These are phyloP conservation scores for Odocoileus virginianus DNA, from an alignment of 2,113 vertebrate genomes.

Conservation along the genomic window DNA sequence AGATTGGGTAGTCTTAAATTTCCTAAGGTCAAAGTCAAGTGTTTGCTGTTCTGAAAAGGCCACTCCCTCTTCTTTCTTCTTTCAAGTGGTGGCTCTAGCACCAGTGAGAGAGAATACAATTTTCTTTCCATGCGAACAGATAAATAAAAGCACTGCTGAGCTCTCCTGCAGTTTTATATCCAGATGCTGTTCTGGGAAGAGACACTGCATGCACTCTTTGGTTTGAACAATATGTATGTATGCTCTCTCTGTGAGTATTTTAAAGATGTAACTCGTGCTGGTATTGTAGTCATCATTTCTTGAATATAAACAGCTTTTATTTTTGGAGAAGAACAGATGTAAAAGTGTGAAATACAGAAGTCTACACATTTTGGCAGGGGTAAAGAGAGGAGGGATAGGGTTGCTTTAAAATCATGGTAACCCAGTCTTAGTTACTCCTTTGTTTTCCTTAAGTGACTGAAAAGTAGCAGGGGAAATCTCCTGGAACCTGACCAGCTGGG, in stretches of 20 bases:
- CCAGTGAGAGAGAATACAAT: not conserved
- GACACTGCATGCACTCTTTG: not conserved
- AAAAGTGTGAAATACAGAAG: constrained; percentile 39
- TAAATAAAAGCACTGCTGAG: not conserved
- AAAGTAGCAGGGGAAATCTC: constrained; percentile 58
- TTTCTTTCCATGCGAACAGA: not conserved
- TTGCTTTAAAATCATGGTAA: constrained; percentile 17
- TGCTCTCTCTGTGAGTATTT: constrained; percentile 5
- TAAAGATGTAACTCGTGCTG: not conserved
- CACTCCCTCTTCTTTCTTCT: not conserved
- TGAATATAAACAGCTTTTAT: constrained; percentile 48
- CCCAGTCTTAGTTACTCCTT: constrained; percentile 6
- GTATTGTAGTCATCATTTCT: constrained; percentile 25
- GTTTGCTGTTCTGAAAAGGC: not conserved
- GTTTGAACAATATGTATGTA: not conserved
- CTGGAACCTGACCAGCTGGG: constrained; percentile 46
- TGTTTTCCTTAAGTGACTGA: constrained; percentile 58
- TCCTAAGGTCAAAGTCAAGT: not conserved
- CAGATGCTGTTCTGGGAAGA: not conserved
- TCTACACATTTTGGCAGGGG: not conserved
- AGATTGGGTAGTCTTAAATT: not conserved
- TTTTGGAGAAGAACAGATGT: constrained; percentile 36
- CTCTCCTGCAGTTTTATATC: not conserved
- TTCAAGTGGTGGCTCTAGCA: not conserved
- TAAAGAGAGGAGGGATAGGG: not conserved